Percentiles rank a stretch among this genome's conserved stretches.
Conservation (phyloP, 2,113 vertebrate genomes). For the Mus pahari region DNA sequence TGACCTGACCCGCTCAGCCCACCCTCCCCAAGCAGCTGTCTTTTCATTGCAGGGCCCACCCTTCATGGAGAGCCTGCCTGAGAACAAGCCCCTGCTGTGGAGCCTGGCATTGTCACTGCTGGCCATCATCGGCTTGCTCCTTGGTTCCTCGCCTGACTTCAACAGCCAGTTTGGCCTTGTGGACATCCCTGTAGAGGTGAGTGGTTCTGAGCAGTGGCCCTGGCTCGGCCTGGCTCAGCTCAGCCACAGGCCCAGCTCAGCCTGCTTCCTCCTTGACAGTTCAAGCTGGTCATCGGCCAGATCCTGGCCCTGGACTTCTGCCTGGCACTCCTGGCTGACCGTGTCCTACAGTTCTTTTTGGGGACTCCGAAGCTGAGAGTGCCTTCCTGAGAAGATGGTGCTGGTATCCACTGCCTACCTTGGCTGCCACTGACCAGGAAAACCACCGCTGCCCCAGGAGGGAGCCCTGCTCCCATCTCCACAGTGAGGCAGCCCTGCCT, state of each 20-base stretch:
- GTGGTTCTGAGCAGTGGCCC: neutral
- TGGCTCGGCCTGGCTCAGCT: rapidly evolving
- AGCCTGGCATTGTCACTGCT: conserved; percentile 92
- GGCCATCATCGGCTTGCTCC: conserved; percentile 92
- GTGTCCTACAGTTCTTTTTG: conserved; percentile 93
- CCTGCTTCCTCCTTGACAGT: conserved; percentile 84
- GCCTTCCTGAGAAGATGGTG: conserved; percentile 91
- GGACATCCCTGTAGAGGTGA: conserved; percentile 96
- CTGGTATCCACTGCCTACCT: neutral
- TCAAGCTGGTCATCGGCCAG: conserved; percentile 94
- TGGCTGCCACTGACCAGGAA: conserved; percentile 27
- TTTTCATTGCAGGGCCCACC: conserved; percentile 91
- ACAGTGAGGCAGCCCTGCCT: neutral
- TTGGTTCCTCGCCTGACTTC: conserved; percentile 95
- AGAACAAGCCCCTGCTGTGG: conserved; percentile 96
- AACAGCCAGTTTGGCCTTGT: conserved; percentile 96
- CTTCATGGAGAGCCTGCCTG: conserved; percentile 96
- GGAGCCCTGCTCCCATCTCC: conserved; percentile 21
- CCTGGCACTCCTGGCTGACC: conserved; percentile 91
- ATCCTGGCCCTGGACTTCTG: conserved; percentile 95
- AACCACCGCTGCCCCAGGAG: neutral
- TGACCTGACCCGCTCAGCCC: neutral
- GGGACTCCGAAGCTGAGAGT: conserved; percentile 94
- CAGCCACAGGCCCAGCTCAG: neutral
- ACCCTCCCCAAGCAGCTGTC: rapidly evolving